phyloP scores from a whole-genome alignment of 2,888 invertebrate genomes.

The Eristalis intricaria region DNA sequence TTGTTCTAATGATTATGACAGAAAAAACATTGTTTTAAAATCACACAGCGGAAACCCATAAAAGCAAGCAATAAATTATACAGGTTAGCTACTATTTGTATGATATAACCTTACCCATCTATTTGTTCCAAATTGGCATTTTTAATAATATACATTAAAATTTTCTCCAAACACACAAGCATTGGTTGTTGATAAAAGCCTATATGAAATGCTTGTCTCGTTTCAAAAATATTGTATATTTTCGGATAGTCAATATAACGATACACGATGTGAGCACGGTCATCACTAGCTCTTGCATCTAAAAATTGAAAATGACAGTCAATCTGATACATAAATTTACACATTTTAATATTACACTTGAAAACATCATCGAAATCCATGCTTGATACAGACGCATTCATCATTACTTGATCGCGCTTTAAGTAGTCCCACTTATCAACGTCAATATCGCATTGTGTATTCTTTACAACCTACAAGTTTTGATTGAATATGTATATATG shows the following conservation, averaged over 20 bases:
- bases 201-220: constrained; percentile 81
- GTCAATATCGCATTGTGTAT: constrained; percentile 84
- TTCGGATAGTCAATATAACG: constrained; percentile 82
- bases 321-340: background rate
- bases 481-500: background rate
- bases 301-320: constrained; percentile 22
- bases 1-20: background rate
- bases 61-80: background rate
- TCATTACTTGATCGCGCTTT: constrained; percentile 82
- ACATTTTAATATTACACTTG: constrained; percentile 55
- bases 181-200: constrained; percentile 81
- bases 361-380: constrained; percentile 77
- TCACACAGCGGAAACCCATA: background rate
- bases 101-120: constrained; percentile 32
- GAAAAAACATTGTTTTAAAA: background rate
- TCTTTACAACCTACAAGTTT: constrained; percentile 83
- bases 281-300: constrained; percentile 75
- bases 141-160: constrained; percentile 22
- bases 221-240: constrained; percentile 82
- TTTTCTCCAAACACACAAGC: constrained; percentile 25
- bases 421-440: constrained; percentile 88
- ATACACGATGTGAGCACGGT: constrained; percentile 80
- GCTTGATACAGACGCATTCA: constrained; percentile 64
- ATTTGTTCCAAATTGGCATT: constrained; percentile 1
- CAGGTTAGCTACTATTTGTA: background rate